Conservation (phyloP, 1,140 invertebrate species). For the Heliconius congener region DNA sequence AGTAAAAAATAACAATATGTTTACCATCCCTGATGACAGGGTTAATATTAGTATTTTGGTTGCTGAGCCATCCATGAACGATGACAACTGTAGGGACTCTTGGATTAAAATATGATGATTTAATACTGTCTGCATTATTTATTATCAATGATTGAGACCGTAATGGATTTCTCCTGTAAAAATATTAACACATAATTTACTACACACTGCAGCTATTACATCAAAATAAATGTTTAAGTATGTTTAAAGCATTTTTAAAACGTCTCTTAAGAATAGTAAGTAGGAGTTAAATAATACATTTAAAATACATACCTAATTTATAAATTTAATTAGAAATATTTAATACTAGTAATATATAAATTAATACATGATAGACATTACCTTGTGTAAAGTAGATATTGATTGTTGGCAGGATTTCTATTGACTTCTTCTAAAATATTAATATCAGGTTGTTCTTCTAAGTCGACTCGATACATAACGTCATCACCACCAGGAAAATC, state of each 20-base stretch:
- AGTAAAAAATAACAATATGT: too few species aligned
- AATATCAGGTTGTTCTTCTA: slow-evolving; percentile 52
- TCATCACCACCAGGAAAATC: slow-evolving; percentile 57
- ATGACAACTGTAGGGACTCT: slow-evolving; percentile 47
- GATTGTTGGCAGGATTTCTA: slow-evolving; percentile 55
- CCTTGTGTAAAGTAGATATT: slow-evolving; percentile 63
- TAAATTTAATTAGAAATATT: too few species aligned
- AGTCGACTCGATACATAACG: slow-evolving; percentile 52
- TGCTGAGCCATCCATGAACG: slow-evolving; percentile 61
- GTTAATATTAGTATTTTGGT: slow-evolving; percentile 50
- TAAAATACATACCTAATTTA: too few species aligned
- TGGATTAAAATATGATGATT: slow-evolving; percentile 54
- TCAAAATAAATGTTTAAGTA: too few species aligned
- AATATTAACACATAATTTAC: too few species aligned
- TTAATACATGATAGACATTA: slow-evolving; percentile 25
- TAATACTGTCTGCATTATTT: slow-evolving; percentile 52
- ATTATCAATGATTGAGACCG: slow-evolving; percentile 42
- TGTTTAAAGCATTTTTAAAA: too few species aligned
- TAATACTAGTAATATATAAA: too few species aligned
- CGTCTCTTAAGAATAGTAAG: too few species aligned
- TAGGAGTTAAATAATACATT: too few species aligned
- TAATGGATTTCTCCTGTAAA: slow-evolving; percentile 46
- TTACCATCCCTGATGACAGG: slow-evolving; percentile 52
- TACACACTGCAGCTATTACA: too few species aligned
- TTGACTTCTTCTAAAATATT: slow-evolving; percentile 44